These are phyloP conservation scores for Sebastes wilsoni DNA, from an alignment of 2,797 vertebrate species.

Conservation along the genomic window DNA sequence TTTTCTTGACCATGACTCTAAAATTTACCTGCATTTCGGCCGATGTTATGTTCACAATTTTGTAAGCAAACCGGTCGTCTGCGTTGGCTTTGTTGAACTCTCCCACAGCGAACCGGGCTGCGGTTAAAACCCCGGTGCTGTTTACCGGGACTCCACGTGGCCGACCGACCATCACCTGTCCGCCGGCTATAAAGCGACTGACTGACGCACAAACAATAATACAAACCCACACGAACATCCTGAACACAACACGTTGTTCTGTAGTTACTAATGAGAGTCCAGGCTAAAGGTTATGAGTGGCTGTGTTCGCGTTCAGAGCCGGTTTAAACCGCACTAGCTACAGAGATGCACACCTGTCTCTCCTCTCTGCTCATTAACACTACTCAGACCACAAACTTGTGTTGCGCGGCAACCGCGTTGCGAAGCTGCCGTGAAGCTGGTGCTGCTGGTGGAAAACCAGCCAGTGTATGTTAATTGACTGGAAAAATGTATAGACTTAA, in stretches of 20 bases:
- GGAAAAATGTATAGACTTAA: not conserved
- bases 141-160: not conserved
- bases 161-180: constrained; percentile 15
- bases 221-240: constrained; percentile 19
- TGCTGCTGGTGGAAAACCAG: constrained; percentile 14
- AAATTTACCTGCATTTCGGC: constrained; percentile 55
- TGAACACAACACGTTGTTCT: not conserved
- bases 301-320: not conserved
- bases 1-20: not conserved
- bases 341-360: constrained; percentile 36
- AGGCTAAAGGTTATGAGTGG: fast-evolving
- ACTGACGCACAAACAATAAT: not conserved
- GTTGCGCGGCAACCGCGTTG: constrained; percentile 47
- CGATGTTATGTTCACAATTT: constrained; percentile 31
- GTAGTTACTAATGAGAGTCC: fast-evolving
- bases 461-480: not conserved
- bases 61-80: constrained; percentile 23
- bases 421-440: constrained; percentile 42
- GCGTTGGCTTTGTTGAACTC: constrained; percentile 42
- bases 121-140: not conserved
- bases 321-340: not conserved
- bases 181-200: not conserved
- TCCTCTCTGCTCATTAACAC: constrained; percentile 18
- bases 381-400: constrained; percentile 13
- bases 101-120: constrained; percentile 38